Evolutionary conservation across 23 tunicate genomes (phyloP), one percentile per base, ranked within the genome.

Genomic region (Ascidia mentula): DNA sequence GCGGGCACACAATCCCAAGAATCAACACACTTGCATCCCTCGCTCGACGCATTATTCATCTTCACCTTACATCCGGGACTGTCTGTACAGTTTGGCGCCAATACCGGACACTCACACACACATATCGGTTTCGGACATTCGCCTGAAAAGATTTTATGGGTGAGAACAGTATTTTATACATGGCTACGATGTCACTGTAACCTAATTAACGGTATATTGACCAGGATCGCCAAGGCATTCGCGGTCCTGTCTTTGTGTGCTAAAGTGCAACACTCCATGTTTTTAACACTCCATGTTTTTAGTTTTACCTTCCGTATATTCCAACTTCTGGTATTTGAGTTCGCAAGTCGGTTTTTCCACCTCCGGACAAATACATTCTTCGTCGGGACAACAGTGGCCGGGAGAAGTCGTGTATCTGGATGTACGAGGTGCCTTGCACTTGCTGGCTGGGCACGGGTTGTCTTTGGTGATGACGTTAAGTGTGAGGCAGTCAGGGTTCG

Each of bases 1-100:
- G 46, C 73, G 28, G 87, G 73, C 26, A 74, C 46, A 37, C 87
- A 82, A 36, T 74, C 61, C 34, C 3, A 72, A 32, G 37, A 28
- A n/a, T 37, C 38, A 13, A 79, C 69, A 60, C 87, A 82, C 30
- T 46, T 34, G 37, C 87, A 82, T 18, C 59, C 73, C 32, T 61
- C 77, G 13, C 40, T 22, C 3, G 82, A 77, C 32, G 36, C 38
- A 18, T 65, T 18, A 31, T 80, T 84, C 31, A 77, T 9, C 4
- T 65, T 20, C 33, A 80, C 70, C 37, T 77, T 77, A 60, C 88
- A 84, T 77, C 88, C 88, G n/a, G 82, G 88, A 37, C 39, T 69
- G 40, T 36, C 7, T 6, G 74, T 33, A 33, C 88, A 84, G 36
- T 70, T 70, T 34, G 42, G 53, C 8, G 15, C 61, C 0, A 84